Evolutionary conservation across 2,113 vertebrate genomes (phyloP).

Genomic region (Mesembrinibis cayennensis): DNA sequence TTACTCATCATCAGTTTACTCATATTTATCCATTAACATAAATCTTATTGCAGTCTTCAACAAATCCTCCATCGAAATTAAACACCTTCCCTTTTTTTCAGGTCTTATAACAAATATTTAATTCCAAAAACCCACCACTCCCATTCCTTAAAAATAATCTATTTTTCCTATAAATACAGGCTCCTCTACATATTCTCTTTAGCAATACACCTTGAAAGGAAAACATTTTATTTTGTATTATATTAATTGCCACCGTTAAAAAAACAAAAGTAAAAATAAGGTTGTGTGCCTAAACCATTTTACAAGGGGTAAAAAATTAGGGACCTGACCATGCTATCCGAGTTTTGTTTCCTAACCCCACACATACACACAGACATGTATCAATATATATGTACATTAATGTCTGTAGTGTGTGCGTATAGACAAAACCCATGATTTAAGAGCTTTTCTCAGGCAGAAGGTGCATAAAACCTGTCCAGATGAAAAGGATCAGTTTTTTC

Average conservation of each 20-base stretch:
- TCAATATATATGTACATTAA: fast-evolving
- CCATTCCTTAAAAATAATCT: background rate
- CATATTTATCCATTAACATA: background rate
- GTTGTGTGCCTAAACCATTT: background rate
- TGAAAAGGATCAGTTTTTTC: background rate
- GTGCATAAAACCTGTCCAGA: background rate
- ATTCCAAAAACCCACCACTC: background rate
- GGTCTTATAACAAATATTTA: background rate
- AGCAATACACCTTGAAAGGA: background rate
- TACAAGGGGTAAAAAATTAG: background rate
- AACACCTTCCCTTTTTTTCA: background rate
- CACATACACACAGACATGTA: background rate
- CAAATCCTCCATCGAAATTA: background rate
- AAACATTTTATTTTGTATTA: background rate
- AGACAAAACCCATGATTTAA: background rate
- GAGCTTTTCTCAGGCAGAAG: background rate
- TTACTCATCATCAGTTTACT: too few species aligned
- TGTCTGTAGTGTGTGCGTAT: background rate
- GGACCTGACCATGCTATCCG: background rate
- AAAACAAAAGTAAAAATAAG: background rate
- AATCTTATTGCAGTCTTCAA: background rate
- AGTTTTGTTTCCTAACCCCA: background rate
- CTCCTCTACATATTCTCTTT: background rate
- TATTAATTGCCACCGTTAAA: background rate
- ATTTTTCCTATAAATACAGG: background rate